These are phyloP conservation scores for Chionis minor DNA, from an alignment of 2,113 vertebrate genomes.

Conservation along the genomic window DNA sequence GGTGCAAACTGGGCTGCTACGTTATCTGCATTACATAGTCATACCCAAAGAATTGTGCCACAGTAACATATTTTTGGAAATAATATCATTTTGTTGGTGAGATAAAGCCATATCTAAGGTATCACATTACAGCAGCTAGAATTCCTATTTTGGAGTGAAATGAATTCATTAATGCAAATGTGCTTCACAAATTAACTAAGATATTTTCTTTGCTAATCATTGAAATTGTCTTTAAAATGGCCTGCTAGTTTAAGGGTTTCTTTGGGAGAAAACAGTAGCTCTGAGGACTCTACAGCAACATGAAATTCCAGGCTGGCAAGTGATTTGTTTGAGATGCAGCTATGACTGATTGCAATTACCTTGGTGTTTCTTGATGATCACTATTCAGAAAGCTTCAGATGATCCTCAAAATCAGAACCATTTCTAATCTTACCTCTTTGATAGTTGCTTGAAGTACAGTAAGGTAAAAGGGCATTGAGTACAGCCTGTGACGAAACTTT, in stretches of 20 bases:
- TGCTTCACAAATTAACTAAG: neutral
- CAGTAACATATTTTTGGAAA: neutral
- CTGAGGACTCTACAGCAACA: neutral
- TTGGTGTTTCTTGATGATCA: neutral
- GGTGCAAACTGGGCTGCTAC: neutral
- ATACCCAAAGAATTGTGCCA: neutral
- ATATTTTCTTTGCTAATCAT: neutral
- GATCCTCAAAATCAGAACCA: neutral
- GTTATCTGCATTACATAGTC: neutral
- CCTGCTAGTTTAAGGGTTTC: neutral
- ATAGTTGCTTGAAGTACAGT: neutral
- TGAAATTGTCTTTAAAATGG: neutral
- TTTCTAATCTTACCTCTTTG: neutral
- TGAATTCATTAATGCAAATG: neutral
- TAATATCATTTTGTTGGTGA: neutral
- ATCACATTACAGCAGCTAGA: neutral
- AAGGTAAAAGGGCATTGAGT: neutral
- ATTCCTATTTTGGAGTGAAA: neutral
- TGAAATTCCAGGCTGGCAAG: neutral
- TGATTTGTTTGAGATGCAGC: neutral
- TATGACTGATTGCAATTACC: conserved; percentile 4
- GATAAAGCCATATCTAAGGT: neutral
- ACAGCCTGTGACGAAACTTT: neutral
- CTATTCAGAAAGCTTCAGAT: conserved; percentile 29
- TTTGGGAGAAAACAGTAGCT: neutral